A percentile compares a stretch with the other conserved stretches of the same genome.
phyloP scores from a whole-genome alignment of 92 coral and sea anemone genomes.

The Zoanthus sansibaricus region DNA sequence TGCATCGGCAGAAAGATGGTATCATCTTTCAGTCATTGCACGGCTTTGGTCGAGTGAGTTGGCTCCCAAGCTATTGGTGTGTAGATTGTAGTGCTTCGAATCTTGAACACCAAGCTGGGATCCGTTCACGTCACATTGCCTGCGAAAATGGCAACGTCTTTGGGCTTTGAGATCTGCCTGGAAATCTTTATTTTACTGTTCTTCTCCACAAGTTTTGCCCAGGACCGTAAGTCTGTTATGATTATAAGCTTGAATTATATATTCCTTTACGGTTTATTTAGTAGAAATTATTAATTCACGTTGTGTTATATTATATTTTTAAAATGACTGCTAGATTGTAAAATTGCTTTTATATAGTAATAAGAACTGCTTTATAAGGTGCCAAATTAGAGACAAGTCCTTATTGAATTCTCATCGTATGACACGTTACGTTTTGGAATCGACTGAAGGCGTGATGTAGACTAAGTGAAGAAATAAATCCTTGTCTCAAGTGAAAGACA shows the following conservation, averaged over 20 bases:
- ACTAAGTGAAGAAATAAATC: neutral
- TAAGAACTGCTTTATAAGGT: neutral
- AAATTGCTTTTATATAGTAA: neutral
- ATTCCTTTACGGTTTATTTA: neutral
- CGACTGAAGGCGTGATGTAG: slow-evolving; percentile 13
- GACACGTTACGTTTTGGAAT: slow-evolving; percentile 10
- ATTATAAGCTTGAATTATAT: neutral
- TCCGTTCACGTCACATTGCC: neutral
- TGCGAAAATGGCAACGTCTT: neutral
- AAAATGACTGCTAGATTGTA: neutral
- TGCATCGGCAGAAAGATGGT: neutral
- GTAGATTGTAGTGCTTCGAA: neutral
- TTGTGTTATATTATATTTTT: neutral
- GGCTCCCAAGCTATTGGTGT: slow-evolving; percentile 32
- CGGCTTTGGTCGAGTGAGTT: slow-evolving; percentile 24
- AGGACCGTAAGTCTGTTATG: slow-evolving; percentile 22
- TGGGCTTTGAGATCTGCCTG: slow-evolving; percentile 11
- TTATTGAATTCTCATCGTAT: neutral
- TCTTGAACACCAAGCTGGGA: slow-evolving; percentile 19
- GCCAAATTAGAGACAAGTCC: neutral
- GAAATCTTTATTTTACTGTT: neutral
- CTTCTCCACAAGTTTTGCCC: neutral
- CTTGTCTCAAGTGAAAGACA: neutral
- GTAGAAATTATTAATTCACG: neutral
- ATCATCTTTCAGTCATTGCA: slow-evolving; percentile 14